Evolutionary conservation across 1,140 invertebrate species (phyloP), one percentile per base, ranked within the genome.

Genomic region (Procambarus virginalis): DNA sequence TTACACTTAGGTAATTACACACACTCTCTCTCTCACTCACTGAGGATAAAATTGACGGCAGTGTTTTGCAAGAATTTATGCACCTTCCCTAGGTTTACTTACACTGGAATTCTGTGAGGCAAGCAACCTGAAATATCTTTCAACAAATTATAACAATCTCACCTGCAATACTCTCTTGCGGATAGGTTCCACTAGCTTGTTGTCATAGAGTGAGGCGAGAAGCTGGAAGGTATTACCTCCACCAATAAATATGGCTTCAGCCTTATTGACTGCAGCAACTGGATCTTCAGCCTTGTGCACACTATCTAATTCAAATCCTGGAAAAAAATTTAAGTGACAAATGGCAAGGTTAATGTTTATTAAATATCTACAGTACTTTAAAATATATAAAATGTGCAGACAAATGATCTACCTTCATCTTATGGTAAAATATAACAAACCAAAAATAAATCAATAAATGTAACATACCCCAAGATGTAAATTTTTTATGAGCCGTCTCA

Each of bases 181-280:
- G 75, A 97, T 97, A 12, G 95, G 89, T 83, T 96, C 94, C 20
- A 97, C 93, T 48, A 97, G 93, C 81, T 96, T 93, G 45, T 96
- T 94, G 85, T 97, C 96, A 94, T 97, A 97, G 0, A 97, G 93
- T 34, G 94, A 94, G 92, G 96, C 96, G 6, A 97, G 93, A 51
- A 97, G 93, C 46, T 96, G 94, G 93, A 97, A 97, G 10, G 96
- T 97, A 93, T 97, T 97, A 83, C 96, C 96, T 91, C 97, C 97
- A n/a, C 97, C 97, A 89, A 97, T 94, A 94, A 96, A 97, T 88
- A 97, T 95, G 60, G 96, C 96, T 94, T 97, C 93, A 2, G 96
- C 96, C 20, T 94, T 93, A 79, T 95, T 94, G 2, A 97, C 93
- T 34, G 96, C 96, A 84, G 94, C 92, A 3, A 93, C 91, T 45